These are phyloP conservation scores for Drosophila paramelanica DNA, from an alignment of 2,888 invertebrate genomes.

Conservation along the genomic window DNA sequence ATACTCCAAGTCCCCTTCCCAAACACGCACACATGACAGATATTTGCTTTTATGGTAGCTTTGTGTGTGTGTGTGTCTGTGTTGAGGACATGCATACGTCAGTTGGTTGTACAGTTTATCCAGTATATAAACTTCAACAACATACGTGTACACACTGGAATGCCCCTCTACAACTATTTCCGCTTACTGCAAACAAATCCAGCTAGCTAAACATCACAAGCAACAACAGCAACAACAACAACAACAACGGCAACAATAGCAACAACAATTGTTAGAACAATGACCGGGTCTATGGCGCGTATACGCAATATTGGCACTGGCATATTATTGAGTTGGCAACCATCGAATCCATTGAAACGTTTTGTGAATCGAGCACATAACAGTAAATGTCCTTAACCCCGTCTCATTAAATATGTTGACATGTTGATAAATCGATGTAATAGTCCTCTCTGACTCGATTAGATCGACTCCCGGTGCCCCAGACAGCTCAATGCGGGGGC, in stretches of 20 bases:
- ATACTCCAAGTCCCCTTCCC: background rate
- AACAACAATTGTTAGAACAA: conserved; percentile 47
- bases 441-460: conserved; percentile 46
- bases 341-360: conserved; percentile 39
- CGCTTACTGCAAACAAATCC: conserved; percentile 78
- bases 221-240: conserved; percentile 25
- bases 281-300: conserved; percentile 57
- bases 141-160: conserved; percentile 26
- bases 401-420: conserved; percentile 80
- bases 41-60: conserved; percentile 78
- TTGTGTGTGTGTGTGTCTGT: conserved; percentile 21
- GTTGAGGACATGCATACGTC: conserved; percentile 70
- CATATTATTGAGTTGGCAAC: conserved; percentile 69
- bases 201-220: conserved; percentile 63
- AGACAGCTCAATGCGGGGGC: conserved; percentile 3
- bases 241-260: conserved; percentile 12
- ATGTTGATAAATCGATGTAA: conserved; percentile 78
- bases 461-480: conserved; percentile 5
- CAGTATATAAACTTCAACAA: conserved; percentile 74
- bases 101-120: conserved; percentile 75
- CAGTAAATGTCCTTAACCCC: conserved; percentile 69
- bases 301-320: conserved; percentile 75
- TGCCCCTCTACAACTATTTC: conserved; percentile 69
- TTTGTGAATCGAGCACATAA: conserved; percentile 16
- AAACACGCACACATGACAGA: conserved; percentile 55